These are phyloP conservation scores for Himalopsyche phryganea DNA, from an alignment of 1,140 invertebrate species.

Conservation along the genomic window DNA sequence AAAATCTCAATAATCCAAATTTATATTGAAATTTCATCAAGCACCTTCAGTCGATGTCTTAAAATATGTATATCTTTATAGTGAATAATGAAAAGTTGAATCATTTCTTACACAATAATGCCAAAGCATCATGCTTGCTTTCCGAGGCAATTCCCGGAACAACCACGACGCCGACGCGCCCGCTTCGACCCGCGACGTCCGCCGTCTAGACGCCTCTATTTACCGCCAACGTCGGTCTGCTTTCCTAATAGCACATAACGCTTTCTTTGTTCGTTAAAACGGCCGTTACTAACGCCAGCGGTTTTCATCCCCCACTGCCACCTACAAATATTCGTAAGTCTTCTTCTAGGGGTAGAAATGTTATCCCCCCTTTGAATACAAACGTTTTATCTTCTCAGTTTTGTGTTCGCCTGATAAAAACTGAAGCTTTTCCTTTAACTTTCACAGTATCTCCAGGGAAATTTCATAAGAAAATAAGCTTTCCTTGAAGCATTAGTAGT, in stretches of 20 bases:
- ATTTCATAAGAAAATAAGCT: slow-evolving; percentile 15
- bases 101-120: too few relatives aligned
- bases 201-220: not conserved
- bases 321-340: slow-evolving; percentile 2
- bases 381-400: not conserved
- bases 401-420: slow-evolving; percentile 14
- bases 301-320: slow-evolving; percentile 3
- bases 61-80: too few relatives aligned
- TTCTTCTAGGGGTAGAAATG: not conserved
- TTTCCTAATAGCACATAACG: slow-evolving; percentile 29
- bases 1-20: too few relatives aligned
- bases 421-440: slow-evolving; percentile 33
- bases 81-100: too few relatives aligned
- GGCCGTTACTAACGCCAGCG: slow-evolving; percentile 14
- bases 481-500: slow-evolving; percentile 3
- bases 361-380: not conserved
- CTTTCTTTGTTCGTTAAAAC: slow-evolving; percentile 34
- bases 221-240: slow-evolving; percentile 5
- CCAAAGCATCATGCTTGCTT: too few relatives aligned
- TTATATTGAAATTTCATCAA: too few relatives aligned
- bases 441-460: slow-evolving; percentile 27
- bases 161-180: too few relatives aligned
- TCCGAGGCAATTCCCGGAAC: too few relatives aligned
- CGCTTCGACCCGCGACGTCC: slow-evolving; percentile 23
- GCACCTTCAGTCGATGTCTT: too few relatives aligned